Evolutionary conservation across 2,888 invertebrate species (phyloP).

Genomic region (Trichogramma evanescens): DNA sequence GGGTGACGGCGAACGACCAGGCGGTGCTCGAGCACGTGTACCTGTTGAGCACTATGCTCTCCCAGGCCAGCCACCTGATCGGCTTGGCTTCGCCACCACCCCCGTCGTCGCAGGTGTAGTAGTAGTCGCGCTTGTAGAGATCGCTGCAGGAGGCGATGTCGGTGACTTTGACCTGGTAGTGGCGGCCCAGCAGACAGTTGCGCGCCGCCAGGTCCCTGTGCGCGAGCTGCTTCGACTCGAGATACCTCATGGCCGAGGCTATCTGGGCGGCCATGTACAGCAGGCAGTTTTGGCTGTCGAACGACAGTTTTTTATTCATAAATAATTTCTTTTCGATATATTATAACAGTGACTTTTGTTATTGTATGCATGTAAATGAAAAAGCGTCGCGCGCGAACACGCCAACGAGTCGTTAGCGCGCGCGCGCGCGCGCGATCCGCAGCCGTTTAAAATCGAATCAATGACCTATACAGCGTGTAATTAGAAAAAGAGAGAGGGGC

Average conservation of each 20-base stretch:
- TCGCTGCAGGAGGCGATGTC: constrained; percentile 60
- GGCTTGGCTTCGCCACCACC: constrained; percentile 52
- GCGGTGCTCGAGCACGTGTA: constrained; percentile 58
- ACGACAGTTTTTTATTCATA: background rate
- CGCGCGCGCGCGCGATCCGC: too few relatives aligned
- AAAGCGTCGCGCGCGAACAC: background rate
- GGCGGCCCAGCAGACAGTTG: constrained; percentile 58
- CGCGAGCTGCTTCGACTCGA: constrained; percentile 70
- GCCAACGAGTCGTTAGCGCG: too few relatives aligned
- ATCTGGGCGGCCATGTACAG: constrained; percentile 70
- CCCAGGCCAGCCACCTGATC: constrained; percentile 61
- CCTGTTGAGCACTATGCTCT: constrained; percentile 58
- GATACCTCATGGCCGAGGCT: constrained; percentile 72
- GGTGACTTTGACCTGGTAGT: constrained; percentile 56
- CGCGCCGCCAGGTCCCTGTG: constrained; percentile 74
- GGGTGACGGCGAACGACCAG: constrained; percentile 60
- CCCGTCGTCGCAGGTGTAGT: constrained; percentile 56
- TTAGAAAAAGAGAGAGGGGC: too few relatives aligned
- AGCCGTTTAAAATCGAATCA: too few relatives aligned
- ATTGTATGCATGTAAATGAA: background rate
- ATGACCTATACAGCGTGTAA: too few relatives aligned
- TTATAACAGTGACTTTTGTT: background rate
- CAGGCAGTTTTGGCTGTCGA: constrained; percentile 59
- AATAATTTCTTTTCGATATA: background rate
- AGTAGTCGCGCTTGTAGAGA: constrained; percentile 58